Base-by-base conservation (phyloP, 2,113 vertebrate genomes). In the Dicaeum eximium region DNA sequence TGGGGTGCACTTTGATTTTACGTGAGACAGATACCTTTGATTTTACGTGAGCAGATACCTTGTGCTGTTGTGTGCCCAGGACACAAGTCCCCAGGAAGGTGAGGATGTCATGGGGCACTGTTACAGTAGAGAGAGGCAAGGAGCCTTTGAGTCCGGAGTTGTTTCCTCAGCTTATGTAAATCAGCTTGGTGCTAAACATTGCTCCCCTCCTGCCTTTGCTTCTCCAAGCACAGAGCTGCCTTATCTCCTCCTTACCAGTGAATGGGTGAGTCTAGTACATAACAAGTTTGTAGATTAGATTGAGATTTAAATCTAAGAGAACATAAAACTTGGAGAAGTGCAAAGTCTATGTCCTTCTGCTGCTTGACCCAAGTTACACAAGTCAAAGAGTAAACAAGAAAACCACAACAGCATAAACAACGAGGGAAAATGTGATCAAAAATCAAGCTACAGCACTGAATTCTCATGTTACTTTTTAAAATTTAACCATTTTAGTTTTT, bases 381-480 rank as follows among this genome's bases (percentile, higher is more conserved):
- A 88, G 80, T 92, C 88, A 94, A 94, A 90, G 33, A 86, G 75
- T 86, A 83, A 88, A 48, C 47, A 80, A 73, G 80, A 64, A 56
- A 44, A 7, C 12, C 75, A 45, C 54, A 83, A 21, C 71, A 80
- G 60, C 16, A 44, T 35, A 70, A 93, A 80, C 58, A 47, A 1
- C 8, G 30, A 71, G 16, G 58, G 47, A 80, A 93, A 88, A 80
- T 3, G 20, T 2, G 4, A 69, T 38, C 35, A 62, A 83, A 90
- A 83, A 61, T 70, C 60, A 92, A 86, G 60, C 30, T 58, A 31
- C 24, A 30, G 47, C 17, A 8, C 72, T 80, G 44, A 14, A 56
- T 78, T 93, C 21, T 31, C 24, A n/a, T 1, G 11, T 81, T 56
- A 28, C 30, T 58, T 88, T 60, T 22, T 8, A 80, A 83, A 66